Percentiles rank a stretch among this genome's conserved stretches.
These are phyloP conservation scores for Bos taurus DNA, from an alignment of 2,113 vertebrate species.

Conservation along the genomic window DNA sequence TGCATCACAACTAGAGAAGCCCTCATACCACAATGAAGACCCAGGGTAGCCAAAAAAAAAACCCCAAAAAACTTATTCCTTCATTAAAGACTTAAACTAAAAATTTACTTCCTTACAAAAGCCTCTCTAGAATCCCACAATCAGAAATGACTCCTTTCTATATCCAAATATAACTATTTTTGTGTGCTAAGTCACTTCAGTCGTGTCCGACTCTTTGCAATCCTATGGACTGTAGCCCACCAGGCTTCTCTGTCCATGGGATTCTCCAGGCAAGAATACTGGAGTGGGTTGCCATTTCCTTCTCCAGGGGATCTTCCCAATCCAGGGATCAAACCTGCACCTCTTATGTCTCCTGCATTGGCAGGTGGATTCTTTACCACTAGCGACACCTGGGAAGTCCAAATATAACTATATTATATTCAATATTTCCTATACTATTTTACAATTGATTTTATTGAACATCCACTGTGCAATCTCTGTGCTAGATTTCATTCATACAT, in stretches of 20 bases:
- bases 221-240: background rate
- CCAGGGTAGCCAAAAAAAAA: background rate
- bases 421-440: background rate
- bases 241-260: background rate
- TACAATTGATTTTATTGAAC: background rate
- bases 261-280: background rate
- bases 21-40: background rate
- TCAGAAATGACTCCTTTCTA: background rate
- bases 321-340: background rate
- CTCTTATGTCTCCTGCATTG: background rate
- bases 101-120: background rate
- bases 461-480: background rate
- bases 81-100: slow-evolving; percentile 6
- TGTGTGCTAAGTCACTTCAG: background rate
- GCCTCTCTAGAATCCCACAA: background rate
- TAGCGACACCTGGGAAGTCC: background rate
- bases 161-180: background rate
- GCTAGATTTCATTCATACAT: background rate
- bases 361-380: background rate
- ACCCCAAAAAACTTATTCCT: background rate
- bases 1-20: background rate
- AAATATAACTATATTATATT: background rate
- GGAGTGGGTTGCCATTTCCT: background rate
- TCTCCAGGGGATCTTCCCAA: background rate
- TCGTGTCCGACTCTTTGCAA: background rate